Evolutionary conservation across 2,888 invertebrate species (phyloP).

Genomic region (Coleophora deauratella): DNA sequence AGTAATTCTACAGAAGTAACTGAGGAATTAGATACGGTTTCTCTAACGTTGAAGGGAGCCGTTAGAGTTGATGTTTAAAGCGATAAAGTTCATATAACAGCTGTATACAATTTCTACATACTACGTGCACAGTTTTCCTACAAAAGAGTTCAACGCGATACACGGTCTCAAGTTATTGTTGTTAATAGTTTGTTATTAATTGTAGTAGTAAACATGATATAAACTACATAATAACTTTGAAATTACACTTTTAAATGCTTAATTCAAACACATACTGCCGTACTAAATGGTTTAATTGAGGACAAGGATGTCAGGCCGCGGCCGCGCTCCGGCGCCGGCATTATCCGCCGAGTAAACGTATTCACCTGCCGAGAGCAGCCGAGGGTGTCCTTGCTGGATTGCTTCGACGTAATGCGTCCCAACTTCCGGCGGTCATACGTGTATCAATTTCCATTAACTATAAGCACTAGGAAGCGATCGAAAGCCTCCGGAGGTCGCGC

Average conservation of each 20-base stretch:
- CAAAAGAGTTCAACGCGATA: conserved; percentile 3
- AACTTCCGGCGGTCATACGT: conserved; percentile 37
- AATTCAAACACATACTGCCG: conserved; percentile 51
- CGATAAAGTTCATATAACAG: no score
- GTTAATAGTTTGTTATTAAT: no score
- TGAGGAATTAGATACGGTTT: no score
- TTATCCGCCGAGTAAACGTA: conserved; percentile 28
- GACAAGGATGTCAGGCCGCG: conserved; percentile 59
- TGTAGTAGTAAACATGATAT: no score
- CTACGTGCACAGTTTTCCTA: not conserved
- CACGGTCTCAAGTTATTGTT: conserved; percentile 2
- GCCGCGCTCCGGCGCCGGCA: conserved; percentile 30
- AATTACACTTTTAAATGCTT: conserved; percentile 32
- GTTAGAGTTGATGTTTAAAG: no score
- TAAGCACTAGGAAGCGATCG: conserved; percentile 51
- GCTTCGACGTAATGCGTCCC: conserved; percentile 31
- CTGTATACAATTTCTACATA: no score
- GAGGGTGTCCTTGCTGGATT: conserved; percentile 30
- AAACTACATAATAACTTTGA: conserved; percentile 10
- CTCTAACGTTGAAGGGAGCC: no score
- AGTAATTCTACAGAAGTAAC: no score
- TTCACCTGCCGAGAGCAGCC: conserved; percentile 39
- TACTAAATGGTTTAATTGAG: conserved; percentile 61
- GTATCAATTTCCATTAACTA: conserved; percentile 41
- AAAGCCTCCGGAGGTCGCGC: conserved; percentile 53